Base-by-base conservation (phyloP, 2,113 vertebrate species). In the Scatophagus argus region DNA sequence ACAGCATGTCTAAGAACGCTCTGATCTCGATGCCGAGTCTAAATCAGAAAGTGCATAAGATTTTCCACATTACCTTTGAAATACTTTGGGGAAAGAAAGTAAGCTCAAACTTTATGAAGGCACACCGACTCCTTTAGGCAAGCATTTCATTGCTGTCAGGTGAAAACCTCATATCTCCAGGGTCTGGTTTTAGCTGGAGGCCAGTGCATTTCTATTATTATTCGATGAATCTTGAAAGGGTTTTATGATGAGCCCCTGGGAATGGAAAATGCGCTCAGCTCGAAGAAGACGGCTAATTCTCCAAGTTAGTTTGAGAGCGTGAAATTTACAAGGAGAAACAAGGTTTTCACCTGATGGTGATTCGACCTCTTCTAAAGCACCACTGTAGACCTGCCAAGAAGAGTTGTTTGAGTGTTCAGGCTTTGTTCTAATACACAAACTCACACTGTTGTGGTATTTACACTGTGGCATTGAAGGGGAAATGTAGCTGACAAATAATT, bases 51-150 rank as follows among this genome's bases (percentile, higher is more conserved):
- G 32, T 2, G 16, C 39, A 66, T 27, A 67, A 66, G 8, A 74
- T 77, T 79, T 72, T 76, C 61, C 71, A 51, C 63, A 31, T 77
- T 46, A 41, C 23, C 61, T 76, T 79, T 72, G 58, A 83, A 66
- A 75, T 65, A 65, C 32, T 73, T 56, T 12, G 17, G 32, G 39
- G 41, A 58, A 36, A 63, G n/a, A n/a, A 85, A 65, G n/a, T 21
- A 23, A 63, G 55, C 51, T 43, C 27, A 36, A 80, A 77, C 71
- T 76, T 83, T 39, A 41, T 25, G 36, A 47, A 72, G 39, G 41
- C 43, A 34, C 61, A 6, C 17, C 2, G 4, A 32, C 29, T 36
- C 44, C 61, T 54, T 17, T 51, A 64, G 84, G 77, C 71, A 34
- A 63, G 23, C 9, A 0, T 56, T 58, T 46, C 36, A 19, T 55